Evolutionary conservation across 2,113 vertebrate species (phyloP).

Genomic region (Malurus cyaneus): DNA sequence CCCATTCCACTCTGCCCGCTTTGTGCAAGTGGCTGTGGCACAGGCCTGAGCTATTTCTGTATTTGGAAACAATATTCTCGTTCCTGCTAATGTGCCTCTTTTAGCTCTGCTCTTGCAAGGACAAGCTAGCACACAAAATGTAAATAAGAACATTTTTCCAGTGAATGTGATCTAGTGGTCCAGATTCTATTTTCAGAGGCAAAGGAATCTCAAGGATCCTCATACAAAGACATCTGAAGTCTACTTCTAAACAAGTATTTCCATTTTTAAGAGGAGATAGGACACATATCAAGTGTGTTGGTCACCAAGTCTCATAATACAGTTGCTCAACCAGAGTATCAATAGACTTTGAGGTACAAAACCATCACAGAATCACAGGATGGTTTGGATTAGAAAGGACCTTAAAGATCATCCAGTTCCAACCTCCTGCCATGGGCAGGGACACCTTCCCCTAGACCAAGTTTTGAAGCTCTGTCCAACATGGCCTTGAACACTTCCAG

Average conservation of each 20-base stretch:
- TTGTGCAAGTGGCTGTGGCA: accelerated
- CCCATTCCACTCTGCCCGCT: background rate
- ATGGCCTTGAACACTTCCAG: background rate
- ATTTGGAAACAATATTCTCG: background rate
- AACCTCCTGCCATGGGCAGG: background rate
- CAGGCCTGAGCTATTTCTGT: background rate
- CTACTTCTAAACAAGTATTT: background rate
- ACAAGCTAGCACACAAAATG: background rate
- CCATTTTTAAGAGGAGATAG: background rate
- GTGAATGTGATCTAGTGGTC: background rate
- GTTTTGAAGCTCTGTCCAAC: background rate
- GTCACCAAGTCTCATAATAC: background rate
- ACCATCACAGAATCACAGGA: background rate
- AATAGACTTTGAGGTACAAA: background rate
- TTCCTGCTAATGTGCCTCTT: background rate
- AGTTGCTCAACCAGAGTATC: background rate
- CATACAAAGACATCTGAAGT: background rate
- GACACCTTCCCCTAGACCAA: background rate
- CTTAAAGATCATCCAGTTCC: background rate
- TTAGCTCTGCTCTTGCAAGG: background rate
- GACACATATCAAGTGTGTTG: accelerated
- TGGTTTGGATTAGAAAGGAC: background rate
- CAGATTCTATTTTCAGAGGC: background rate
- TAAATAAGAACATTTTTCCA: background rate
- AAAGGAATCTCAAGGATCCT: background rate